A percentile compares a stretch with the other conserved stretches of the same genome.
phyloP scores from a whole-genome alignment of 2,797 vertebrate genomes.

The Leuciscus waleckii region DNA sequence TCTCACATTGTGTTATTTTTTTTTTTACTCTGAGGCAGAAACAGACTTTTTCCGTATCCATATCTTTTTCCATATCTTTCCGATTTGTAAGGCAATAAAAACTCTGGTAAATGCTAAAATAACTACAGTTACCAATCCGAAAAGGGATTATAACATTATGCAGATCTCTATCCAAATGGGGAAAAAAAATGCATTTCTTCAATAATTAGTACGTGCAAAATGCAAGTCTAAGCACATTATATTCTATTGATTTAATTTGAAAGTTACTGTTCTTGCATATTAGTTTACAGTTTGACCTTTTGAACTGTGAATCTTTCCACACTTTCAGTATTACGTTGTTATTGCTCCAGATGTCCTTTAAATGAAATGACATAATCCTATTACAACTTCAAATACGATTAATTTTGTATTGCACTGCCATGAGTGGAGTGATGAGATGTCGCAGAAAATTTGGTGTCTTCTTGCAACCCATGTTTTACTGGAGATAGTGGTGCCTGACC shows the following conservation, averaged over 20 bases:
- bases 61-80: not conserved
- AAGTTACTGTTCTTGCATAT: not conserved
- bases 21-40: not conserved
- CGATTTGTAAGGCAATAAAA: not conserved
- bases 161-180: not conserved
- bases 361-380: constrained; percentile 84
- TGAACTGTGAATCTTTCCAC: constrained; percentile 74
- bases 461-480: constrained; percentile 10
- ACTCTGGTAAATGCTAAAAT: not conserved
- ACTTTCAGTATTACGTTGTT: constrained; percentile 62
- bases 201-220: not conserved
- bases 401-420: constrained; percentile 76
- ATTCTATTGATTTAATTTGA: not conserved
- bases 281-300: constrained; percentile 25
- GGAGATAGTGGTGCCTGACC: constrained; percentile 34
- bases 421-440: constrained; percentile 40
- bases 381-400: constrained; percentile 83
- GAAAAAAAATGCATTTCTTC: not conserved
- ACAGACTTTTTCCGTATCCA: not conserved
- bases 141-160: not conserved
- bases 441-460: constrained; percentile 19
- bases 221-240: not conserved
- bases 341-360: constrained; percentile 79
- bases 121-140: not conserved
- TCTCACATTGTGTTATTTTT: not conserved